Base-by-base conservation (phyloP, 2,113 vertebrate species). In the Corvus moneduloides region DNA sequence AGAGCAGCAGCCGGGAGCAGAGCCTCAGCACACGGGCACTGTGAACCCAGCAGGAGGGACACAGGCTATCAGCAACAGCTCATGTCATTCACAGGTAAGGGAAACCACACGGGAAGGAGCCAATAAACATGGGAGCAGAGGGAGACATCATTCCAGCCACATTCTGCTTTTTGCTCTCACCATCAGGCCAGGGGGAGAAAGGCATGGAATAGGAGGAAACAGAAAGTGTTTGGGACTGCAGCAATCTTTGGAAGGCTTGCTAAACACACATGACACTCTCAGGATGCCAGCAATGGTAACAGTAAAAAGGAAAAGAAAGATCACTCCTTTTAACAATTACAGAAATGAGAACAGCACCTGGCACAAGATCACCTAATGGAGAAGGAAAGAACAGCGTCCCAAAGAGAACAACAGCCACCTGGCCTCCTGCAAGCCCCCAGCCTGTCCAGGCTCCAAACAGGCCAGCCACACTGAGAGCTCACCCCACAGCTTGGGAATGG, bases 381-480 rank as follows among this genome's bases (percentile, higher is more conserved):
- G n/a, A 48, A 61, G 13, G 33, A 46, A 63, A 19, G 61, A 63
- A 13, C 2, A 54, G 48, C 6, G 13, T 55, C 59, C 22, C 58
- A 22, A 41, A 35, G 6, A 43, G 33, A 71, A 17, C 4, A 67
- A 63, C 46, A 72, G 58, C 33, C 61, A 35, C 28, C 17, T 5
- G 16, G 66, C 35, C 48, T 46, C 54, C 61, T 52, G 48, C 30
- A 54, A 79, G 62, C 39, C 28, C 63, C 23, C 16, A 27, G 35
- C 12, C 28, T 8, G 26, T 2, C 32, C 1, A 9, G 28, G 54
- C 28, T 63, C 37, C 13, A 11, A 55, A 37, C 0, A 2, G 35
- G 21, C 28, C 56, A 48, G 52, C 52, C 20, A 28, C n/a, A 15
- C 35, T 1, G 11, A 9, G 30, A 0, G 0, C 56, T 35, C 62